A percentile compares a stretch with the other conserved stretches of the same genome.
phyloP scores from a whole-genome alignment of 2,797 vertebrate species.

The Intellagama lesueurii region DNA sequence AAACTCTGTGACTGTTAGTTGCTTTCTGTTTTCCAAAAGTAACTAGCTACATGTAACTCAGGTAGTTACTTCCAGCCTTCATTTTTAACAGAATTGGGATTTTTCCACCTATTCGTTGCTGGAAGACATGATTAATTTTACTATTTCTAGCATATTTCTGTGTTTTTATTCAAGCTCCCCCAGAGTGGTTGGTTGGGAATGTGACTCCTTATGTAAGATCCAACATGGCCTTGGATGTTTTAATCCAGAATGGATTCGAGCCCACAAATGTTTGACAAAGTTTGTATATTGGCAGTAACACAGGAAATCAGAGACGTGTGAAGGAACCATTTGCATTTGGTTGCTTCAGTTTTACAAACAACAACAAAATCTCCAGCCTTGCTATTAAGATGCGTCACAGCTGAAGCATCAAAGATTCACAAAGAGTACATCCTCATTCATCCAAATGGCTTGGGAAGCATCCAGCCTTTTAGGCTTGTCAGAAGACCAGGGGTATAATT shows the following conservation, averaged over 20 bases:
- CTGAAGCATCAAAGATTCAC: constrained; percentile 22
- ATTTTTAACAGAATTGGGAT: too few species aligned
- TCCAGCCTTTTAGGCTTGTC: not conserved
- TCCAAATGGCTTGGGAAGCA: not conserved
- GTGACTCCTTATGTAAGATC: not conserved
- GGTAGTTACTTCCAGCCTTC: too few species aligned
- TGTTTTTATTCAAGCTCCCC: not conserved
- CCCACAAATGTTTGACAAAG: not conserved
- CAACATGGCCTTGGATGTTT: not conserved
- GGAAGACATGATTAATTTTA: not conserved
- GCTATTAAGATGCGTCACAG: not conserved
- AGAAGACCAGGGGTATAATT: not conserved
- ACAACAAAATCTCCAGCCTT: not conserved
- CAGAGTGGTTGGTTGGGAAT: not conserved
- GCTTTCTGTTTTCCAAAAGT: too few species aligned
- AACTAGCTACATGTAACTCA: too few species aligned
- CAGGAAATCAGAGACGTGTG: not conserved
- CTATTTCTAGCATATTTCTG: not conserved
- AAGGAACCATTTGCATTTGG: not conserved
- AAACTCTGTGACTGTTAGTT: too few species aligned
- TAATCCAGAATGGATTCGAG: not conserved
- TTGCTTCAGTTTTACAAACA: not conserved
- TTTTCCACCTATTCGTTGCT: not conserved
- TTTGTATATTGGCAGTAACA: not conserved
- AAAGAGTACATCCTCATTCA: not conserved